Percentiles rank a stretch among this genome's conserved stretches.
Evolutionary conservation across 2,888 invertebrate species (phyloP).

Genomic region (Mythimna ferrago): DNA sequence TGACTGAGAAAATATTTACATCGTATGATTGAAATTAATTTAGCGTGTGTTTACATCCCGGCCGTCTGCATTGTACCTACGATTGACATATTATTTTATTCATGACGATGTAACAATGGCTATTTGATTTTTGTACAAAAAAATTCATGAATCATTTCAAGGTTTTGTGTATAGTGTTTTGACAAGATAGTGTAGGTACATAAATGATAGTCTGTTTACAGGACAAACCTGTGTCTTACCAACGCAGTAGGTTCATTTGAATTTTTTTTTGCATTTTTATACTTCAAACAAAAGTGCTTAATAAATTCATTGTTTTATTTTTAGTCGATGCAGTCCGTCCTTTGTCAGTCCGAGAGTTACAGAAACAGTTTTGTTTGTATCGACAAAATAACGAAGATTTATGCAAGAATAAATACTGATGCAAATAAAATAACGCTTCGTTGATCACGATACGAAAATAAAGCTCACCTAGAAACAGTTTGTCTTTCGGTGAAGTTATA

Average conservation of each 20-base stretch:
- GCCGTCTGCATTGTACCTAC: conserved; percentile 38
- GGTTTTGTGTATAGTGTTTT: conserved; percentile 26
- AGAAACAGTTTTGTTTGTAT: background rate
- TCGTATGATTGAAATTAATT: conserved; percentile 62
- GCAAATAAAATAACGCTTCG: conserved; percentile 10
- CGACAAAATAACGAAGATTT: conserved; percentile 13
- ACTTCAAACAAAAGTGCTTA: background rate
- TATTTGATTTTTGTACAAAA: conserved; percentile 41
- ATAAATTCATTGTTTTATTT: background rate
- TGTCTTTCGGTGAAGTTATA: conserved; percentile 41
- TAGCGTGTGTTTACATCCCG: conserved; percentile 41
- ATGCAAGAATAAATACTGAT: conserved; percentile 27
- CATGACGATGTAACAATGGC: conserved; percentile 46
- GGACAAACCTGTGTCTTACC: background rate
- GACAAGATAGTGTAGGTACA: conserved; percentile 11
- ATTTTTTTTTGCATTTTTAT: background rate
- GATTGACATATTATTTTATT: conserved; percentile 54
- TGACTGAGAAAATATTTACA: conserved; percentile 58
- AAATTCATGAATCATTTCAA: conserved; percentile 53
- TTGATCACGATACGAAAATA: conserved; percentile 34
- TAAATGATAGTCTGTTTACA: background rate
- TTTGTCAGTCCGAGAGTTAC: background rate
- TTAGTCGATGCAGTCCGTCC: background rate
- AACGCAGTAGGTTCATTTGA: no score
- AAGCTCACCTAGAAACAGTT: conserved; percentile 30